A percentile compares a stretch with the other conserved stretches of the same genome.
Evolutionary conservation across 2,888 invertebrate species (phyloP).

Genomic region (Clanis bilineata): DNA sequence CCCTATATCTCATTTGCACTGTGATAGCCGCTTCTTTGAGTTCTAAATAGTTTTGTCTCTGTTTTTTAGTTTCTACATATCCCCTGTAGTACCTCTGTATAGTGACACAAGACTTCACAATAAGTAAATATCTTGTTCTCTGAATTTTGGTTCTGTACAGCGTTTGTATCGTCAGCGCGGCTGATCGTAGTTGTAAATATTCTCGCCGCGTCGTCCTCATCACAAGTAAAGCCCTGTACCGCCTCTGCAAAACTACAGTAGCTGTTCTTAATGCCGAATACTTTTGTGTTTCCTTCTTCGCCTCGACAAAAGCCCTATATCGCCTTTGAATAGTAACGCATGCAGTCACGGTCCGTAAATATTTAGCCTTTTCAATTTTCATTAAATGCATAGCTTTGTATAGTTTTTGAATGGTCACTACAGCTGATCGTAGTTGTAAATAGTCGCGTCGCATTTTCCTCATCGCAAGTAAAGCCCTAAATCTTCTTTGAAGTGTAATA

Average conservation of each 20-base stretch:
- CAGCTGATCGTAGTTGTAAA: conserved; percentile 35
- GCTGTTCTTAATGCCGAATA: conserved; percentile 53
- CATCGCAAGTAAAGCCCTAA: conserved; percentile 58
- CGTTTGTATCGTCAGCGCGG: conserved; percentile 59
- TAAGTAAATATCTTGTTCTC: conserved; percentile 41
- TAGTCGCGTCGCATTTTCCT: conserved; percentile 56
- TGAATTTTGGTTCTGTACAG: conserved; percentile 55
- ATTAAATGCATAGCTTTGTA: conserved; percentile 64
- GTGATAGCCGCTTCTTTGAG: conserved; percentile 45
- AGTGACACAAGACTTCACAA: background rate
- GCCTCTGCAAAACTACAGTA: conserved; percentile 61
- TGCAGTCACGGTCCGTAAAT: conserved; percentile 52
- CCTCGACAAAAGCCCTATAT: conserved; percentile 49
- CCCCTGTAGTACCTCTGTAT: background rate
- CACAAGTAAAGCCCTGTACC: conserved; percentile 49
- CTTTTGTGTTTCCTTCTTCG: conserved; percentile 44
- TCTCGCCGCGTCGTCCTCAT: conserved; percentile 28
- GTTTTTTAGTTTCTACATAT: conserved; percentile 14
- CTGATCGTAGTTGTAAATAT: conserved; percentile 19
- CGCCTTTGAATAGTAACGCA: conserved; percentile 64
- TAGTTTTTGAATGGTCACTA: conserved; percentile 50
- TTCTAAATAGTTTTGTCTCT: conserved; percentile 50
- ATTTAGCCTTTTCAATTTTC: conserved; percentile 52
- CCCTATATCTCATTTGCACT: conserved; percentile 68
- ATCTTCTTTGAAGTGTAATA: conserved; percentile 61